Base-by-base conservation (phyloP, 2,113 vertebrate genomes). In the Erpornis zantholeuca region DNA sequence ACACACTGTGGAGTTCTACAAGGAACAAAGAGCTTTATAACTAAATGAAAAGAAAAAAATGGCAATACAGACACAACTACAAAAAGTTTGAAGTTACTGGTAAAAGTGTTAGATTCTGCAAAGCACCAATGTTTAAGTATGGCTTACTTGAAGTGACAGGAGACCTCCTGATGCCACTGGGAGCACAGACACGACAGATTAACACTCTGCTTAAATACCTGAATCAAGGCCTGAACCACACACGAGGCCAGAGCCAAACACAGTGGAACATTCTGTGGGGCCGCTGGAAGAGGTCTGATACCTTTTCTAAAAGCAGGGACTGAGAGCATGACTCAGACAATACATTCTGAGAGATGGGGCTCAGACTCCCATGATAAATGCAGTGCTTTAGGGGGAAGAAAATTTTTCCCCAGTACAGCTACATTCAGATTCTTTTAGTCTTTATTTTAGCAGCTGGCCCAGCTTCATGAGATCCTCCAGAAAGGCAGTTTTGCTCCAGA, bases 311-410 rank as follows among this genome's bases (percentile, higher is more conserved):
- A 78, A 82, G 49, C 50, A 81, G 40, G 56, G 17, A 20, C 15
- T 35, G 21, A 29, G n/a, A 23, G 44, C 52, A 33, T 0, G 3
- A 79, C 22, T 40, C 10, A 27, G 23, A 6, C 0, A 0, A 19
- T 4, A 18, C 0, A 13, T 12, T 38, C 27, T 15, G 28, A 44
- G 49, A 36, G 14, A 15, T 0, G 4, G 11, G 6, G 36, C 35
- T 75, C 47, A 44, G 47, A 16, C 11, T 44, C 47, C 0, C 12
- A 5, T 2, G 3, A 35, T 1, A 42, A 77, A 42, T 0, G 0
- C 50, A 31, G 20, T 1, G 23, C 27, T 66, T 20, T 8, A 20
- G 15, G 0, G 29, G 45, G 63, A 77, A 78, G 52, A 63, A 57
- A 22, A 8, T 15, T 24, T n/a, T 31, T 61, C 20, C 25, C 35